phyloP scores from a whole-genome alignment of 2,113 vertebrate species.

The Indri indri region DNA sequence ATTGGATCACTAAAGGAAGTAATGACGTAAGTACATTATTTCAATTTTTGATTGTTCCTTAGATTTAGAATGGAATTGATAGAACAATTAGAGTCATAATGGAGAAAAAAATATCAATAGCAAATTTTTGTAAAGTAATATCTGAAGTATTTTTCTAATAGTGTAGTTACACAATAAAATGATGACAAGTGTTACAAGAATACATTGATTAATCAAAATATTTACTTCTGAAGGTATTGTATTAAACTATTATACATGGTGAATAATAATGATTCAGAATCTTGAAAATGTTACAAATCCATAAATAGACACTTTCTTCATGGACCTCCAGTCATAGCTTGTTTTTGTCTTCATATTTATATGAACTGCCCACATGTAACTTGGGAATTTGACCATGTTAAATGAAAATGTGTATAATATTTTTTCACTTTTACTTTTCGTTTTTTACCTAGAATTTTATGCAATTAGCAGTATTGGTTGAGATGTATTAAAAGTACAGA shows the following conservation, averaged over 20 bases:
- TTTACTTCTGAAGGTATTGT: background rate
- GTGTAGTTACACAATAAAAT: background rate
- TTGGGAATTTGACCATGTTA: constrained; percentile 1
- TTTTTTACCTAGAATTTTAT: constrained; percentile 43
- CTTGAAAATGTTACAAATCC: constrained; percentile 7
- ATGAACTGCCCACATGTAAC: background rate
- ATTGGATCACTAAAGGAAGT: constrained; percentile 98
- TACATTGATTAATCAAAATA: constrained; percentile 4
- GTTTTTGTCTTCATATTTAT: background rate
- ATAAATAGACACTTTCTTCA: background rate
- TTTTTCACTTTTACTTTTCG: background rate
- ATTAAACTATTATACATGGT: background rate
- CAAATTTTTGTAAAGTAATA: background rate
- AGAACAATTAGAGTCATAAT: background rate
- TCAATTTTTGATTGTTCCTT: constrained; percentile 21
- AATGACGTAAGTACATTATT: constrained; percentile 93
- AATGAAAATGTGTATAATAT: background rate
- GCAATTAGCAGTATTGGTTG: background rate
- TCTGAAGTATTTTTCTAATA: constrained; percentile 31
- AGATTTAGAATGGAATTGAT: constrained; percentile 20
- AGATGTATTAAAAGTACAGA: background rate
- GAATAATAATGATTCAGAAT: background rate
- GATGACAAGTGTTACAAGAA: background rate
- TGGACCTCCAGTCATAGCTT: background rate
- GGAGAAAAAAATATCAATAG: background rate